A percentile compares a stretch with the other conserved stretches of the same genome.
These are phyloP conservation scores for Amphiprion clarkii DNA, from an alignment of 2,797 vertebrate genomes.

Conservation along the genomic window DNA sequence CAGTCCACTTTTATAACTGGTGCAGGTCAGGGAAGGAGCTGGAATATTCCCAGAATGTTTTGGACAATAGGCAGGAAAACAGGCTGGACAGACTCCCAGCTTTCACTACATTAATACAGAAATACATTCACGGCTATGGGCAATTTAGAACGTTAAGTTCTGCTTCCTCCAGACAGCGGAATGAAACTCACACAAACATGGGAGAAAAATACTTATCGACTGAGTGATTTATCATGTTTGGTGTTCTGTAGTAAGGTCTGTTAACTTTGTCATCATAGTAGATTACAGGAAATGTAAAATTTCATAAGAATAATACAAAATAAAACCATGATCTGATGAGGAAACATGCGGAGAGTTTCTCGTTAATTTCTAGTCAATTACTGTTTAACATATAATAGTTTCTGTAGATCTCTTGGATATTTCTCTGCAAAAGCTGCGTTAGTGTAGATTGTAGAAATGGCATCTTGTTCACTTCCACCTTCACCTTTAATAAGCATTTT, in stretches of 20 bases:
- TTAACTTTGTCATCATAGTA: not conserved
- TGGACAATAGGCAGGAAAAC: constrained; percentile 3
- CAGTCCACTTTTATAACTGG: not conserved
- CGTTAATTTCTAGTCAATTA: not conserved
- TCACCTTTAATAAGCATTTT: constrained; percentile 1
- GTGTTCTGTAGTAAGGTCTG: not conserved
- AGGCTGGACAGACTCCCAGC: constrained; percentile 10
- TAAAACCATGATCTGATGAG: not conserved
- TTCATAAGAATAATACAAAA: not conserved
- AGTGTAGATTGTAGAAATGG: not conserved
- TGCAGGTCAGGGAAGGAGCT: constrained; percentile 13
- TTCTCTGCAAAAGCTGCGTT: not conserved
- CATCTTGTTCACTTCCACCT: constrained; percentile 2
- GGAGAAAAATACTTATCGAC: not conserved
- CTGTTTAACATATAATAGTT: not conserved
- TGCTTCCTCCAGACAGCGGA: constrained; percentile 5
- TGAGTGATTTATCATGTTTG: constrained; percentile 8
- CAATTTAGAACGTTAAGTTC: constrained; percentile 7
- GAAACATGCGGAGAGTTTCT: not conserved
- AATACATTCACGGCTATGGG: constrained; percentile 21
- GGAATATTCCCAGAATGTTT: not conserved
- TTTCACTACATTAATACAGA: constrained; percentile 13
- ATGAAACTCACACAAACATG: not conserved
- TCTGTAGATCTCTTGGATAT: not conserved
- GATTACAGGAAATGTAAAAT: not conserved